Base-by-base conservation (phyloP, 2,797 vertebrate species). In the Sebastes steindachneri region DNA sequence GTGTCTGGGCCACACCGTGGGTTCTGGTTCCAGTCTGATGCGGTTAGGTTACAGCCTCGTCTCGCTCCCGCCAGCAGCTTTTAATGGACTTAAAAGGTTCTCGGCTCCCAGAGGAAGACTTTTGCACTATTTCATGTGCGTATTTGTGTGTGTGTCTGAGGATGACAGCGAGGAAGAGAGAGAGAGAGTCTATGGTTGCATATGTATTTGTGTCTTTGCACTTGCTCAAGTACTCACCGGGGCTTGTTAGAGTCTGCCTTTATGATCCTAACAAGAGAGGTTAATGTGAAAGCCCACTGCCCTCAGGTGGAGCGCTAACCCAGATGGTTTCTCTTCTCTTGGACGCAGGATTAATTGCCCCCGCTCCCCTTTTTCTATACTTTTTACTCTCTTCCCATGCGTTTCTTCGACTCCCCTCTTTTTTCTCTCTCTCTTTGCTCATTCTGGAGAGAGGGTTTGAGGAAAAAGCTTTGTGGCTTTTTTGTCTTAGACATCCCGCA, bases 61-160 rank as follows among this genome's bases (percentile, higher is more conserved):
- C 90, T 88, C 58, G 26, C 82, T 91, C 85, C 78, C 67, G 79
- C 90, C 85, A 86, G 88, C 86, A 93, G 87, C 71, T 93, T 93
- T 90, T 90, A 94, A 94, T 93, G 89, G 87, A 87, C 88, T 94
- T 94, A 91, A 95, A 94, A 94, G 90, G 89, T 92, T 93, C 81
- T 86, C 75, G 6, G 63, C 51, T 94, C 93, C 86, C 94, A 57
- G 64, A 90, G 90, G 90, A 93, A 84, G 85, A 84, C 76, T 87
- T 91, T 88, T 19, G n/a, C 81, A 67, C 69, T 88, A 74, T 91
- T 87, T 86, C 58, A 55, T 84, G 33, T 80, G 86, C 54, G 41
- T 58, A 26, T 89, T 54, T 86, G 67, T 73, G 72, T 73, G 72
- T 73, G 70, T 73, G 65, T 84, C 33, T 88, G 58, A 68, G 80